Conservation (phyloP, 2,888 invertebrate genomes). For the Hydrotaea diabolus region DNA sequence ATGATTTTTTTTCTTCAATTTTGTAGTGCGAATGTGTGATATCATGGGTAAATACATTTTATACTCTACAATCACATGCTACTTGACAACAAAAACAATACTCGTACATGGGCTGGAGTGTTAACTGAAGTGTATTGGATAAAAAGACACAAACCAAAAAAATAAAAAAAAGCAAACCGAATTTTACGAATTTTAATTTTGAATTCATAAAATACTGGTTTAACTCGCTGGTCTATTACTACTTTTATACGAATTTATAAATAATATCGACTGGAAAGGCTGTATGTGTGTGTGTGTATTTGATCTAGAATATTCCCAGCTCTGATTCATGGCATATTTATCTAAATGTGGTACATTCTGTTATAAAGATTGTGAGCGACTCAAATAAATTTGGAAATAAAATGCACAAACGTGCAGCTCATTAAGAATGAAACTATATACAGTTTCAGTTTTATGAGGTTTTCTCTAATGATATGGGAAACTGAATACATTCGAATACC, state of each 20-base stretch:
- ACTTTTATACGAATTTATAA: neutral
- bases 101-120: neutral
- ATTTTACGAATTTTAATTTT: conserved; percentile 19
- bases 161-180: neutral
- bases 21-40: conserved; percentile 7
- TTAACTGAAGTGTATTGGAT: neutral
- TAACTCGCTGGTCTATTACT: neutral
- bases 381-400: neutral
- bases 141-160: no score
- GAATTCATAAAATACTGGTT: neutral
- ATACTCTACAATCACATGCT: conserved; percentile 1
- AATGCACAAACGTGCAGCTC: neutral
- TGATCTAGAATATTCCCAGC: conserved; percentile 25
- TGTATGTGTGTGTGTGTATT: neutral
- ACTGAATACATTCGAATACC: no score
- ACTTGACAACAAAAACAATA: conserved; percentile 22
- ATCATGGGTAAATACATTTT: conserved; percentile 23
- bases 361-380: neutral
- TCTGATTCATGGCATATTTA: neutral
- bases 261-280: neutral
- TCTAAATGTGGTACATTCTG: neutral
- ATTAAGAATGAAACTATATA: no score
- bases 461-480: no score
- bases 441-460: no score
- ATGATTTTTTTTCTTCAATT: neutral